Percentiles rank a stretch among this genome's conserved stretches.
Conservation (phyloP, 2,797 vertebrate species). For the Gallirallus australis region DNA sequence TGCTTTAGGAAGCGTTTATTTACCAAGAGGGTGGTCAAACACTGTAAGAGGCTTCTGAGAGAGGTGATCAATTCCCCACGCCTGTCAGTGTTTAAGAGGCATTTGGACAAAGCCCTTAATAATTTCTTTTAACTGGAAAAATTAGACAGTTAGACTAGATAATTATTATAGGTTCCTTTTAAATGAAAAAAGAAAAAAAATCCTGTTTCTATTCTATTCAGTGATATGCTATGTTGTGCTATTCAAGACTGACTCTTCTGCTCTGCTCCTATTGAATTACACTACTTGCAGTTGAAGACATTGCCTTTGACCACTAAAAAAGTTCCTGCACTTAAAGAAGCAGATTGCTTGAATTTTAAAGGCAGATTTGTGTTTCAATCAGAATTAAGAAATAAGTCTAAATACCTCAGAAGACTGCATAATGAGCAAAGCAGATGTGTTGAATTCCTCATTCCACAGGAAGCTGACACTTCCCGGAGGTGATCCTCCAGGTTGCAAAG, state of each 20-base stretch:
- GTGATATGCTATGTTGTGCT: no score
- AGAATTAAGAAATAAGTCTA: not conserved
- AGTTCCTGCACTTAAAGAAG: not conserved
- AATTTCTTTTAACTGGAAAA: not conserved
- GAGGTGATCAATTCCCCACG: accelerated
- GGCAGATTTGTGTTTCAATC: not conserved
- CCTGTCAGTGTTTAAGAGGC: not conserved
- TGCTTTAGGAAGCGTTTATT: not conserved
- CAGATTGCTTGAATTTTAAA: not conserved
- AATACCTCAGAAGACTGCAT: not conserved
- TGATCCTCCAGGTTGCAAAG: not conserved
- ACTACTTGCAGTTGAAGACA: not conserved
- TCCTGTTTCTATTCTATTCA: no score
- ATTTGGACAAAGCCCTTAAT: not conserved
- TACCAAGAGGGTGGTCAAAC: not conserved
- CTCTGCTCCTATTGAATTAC: not conserved
- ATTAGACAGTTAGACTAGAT: not conserved
- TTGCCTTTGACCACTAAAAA: not conserved
- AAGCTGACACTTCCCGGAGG: not conserved
- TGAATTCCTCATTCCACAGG: not conserved
- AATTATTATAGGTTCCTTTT: not conserved
- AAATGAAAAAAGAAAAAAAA: not conserved
- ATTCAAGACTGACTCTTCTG: not conserved
- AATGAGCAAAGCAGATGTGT: not conserved
- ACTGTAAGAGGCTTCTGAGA: not conserved